phyloP scores from a whole-genome alignment of 2,113 vertebrate species.

The Oncorhynchus nerka region DNA sequence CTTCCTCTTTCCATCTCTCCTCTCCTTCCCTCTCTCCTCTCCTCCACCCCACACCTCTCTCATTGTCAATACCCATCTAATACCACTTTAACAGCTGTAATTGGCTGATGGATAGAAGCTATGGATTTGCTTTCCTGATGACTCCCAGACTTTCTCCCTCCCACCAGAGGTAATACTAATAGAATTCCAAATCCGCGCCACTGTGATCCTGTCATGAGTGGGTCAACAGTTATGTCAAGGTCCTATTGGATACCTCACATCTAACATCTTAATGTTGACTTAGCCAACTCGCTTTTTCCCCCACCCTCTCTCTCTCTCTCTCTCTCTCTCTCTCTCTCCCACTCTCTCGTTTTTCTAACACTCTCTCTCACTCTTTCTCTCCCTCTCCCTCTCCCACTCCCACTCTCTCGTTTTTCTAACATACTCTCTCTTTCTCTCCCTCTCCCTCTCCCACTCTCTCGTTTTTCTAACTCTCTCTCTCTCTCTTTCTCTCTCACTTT shows the following conservation, averaged over 20 bases:
- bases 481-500: too few relatives aligned
- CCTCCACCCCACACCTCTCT: conserved; percentile 89
- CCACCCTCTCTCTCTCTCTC: conserved; percentile 35
- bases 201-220: conserved; percentile 96
- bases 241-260: conserved; percentile 99
- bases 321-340: conserved; percentile 27
- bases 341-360: too few relatives aligned
- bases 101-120: conserved; percentile 99
- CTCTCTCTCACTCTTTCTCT: neutral
- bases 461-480: neutral
- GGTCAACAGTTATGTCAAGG: conserved; percentile 99
- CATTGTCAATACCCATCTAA: conserved; percentile 99
- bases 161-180: conserved; percentile 97
- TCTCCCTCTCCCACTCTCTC: too few relatives aligned
- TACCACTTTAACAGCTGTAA: conserved; percentile 99
- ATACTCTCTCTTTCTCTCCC: neutral
- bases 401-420: conserved; percentile 16
- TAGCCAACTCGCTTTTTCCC: conserved; percentile 72
- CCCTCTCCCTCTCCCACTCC: neutral
- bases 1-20: conserved; percentile 46
- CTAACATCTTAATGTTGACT: conserved; percentile 99
- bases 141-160: conserved; percentile 92
- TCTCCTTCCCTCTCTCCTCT: conserved; percentile 57
- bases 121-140: conserved; percentile 99
- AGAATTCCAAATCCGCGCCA: conserved; percentile 98